Evolutionary conservation across 1,140 invertebrate species (phyloP), one percentile per base, ranked within the genome.

Genomic region (Temnothorax nylanderi): DNA sequence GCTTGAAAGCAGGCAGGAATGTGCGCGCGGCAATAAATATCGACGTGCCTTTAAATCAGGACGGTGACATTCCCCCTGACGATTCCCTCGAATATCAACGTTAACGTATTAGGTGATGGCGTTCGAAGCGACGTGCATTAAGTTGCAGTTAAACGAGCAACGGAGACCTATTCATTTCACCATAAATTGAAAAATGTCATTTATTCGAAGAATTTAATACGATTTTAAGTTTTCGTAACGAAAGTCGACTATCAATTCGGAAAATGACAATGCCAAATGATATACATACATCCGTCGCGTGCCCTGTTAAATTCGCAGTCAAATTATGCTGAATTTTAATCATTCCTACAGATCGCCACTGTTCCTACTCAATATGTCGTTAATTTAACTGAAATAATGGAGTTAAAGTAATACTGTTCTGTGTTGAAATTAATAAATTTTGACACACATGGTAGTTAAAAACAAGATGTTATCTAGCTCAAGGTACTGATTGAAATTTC

Each of bases 21-120:
- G 62, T 74, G 62, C 71, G 34, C 26, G 44, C 26, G 44, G 60
- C 72, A n/a, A 84, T 84, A 69, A 89, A 89, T 89, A 89, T 77
- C 76, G 56, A 77, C 11, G 56, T 54, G 60, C 18, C 44, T 74
- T 65, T 49, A 62, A 74, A 49, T 64, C 32, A n/a, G 72, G 67
- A 76, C 32, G 13, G 41, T 21, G n/a, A 32, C 21, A 56, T 49
- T 26, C 16, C 5, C 62, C 10, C 49, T 8, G 60, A n/a, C 21
- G 18, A 67, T 76, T 82, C 60, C 64, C 47, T 88, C 26, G 41
- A 54, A 47, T 21, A n/a, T 60, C 13, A 10, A 5, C 3, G 26
- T 41, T 41, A 26, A 44, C n/a, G 18, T 11, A 18, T 78, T 49
- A n/a, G 18, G 10, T 18, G 16, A 26, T 26, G 26, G 10, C 16